phyloP scores from a whole-genome alignment of 2,888 invertebrate species.

The Andrena bicolor region DNA sequence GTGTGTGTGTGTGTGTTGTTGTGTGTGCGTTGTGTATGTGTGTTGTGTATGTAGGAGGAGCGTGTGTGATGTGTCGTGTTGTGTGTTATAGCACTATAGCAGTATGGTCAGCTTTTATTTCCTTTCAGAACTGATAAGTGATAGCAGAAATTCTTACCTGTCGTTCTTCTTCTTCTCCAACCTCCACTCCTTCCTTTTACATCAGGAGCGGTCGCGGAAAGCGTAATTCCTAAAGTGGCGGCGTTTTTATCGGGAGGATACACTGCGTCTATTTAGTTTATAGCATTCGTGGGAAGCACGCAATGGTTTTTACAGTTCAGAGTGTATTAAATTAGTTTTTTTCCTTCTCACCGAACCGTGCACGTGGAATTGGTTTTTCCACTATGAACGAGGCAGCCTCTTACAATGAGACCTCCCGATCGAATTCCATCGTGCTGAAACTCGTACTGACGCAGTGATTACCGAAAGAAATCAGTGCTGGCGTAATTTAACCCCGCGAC shows the following conservation, averaged over 20 bases:
- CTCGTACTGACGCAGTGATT: background rate
- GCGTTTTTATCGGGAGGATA: conserved; percentile 35
- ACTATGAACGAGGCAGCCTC: background rate
- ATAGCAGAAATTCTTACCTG: conserved; percentile 26
- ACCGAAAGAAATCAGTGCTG: conserved; percentile 52
- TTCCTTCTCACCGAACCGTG: background rate
- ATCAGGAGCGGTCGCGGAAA: background rate
- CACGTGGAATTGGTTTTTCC: background rate
- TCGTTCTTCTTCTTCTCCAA: background rate
- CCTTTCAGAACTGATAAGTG: conserved; percentile 36
- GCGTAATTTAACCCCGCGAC: conserved; percentile 56
- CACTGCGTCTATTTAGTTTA: conserved; percentile 25
- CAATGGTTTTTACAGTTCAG: conserved; percentile 5
- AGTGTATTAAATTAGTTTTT: conserved; percentile 15
- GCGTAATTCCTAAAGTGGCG: conserved; percentile 27
- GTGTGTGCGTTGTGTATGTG: too few species aligned
- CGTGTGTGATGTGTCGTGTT: too few species aligned
- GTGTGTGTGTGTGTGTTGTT: too few species aligned
- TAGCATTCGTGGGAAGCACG: background rate
- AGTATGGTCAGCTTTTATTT: conserved; percentile 19
- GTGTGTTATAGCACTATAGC: too few species aligned
- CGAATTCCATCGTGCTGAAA: background rate
- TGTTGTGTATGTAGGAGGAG: too few species aligned
- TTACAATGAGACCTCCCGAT: background rate
- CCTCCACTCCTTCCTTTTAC: conserved; percentile 13